Percentiles rank a stretch among this genome's conserved stretches.
Evolutionary conservation across 2,113 vertebrate species (phyloP).

Genomic region (Trogon melanurus): DNA sequence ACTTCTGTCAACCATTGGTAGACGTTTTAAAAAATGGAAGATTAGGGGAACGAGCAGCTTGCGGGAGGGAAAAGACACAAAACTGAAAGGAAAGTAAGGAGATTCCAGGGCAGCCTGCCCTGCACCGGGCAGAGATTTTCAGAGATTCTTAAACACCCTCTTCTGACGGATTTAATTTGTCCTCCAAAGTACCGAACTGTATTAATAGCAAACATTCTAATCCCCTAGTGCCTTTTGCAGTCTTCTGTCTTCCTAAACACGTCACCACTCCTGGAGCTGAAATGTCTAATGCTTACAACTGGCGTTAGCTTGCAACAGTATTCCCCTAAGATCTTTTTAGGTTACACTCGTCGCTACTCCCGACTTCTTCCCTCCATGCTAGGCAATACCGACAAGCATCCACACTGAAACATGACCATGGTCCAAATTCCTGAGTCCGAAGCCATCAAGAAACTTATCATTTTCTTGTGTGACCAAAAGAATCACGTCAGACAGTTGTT

Average conservation of each 20-base stretch:
- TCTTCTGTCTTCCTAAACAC: constrained; percentile 11
- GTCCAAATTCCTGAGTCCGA: neutral
- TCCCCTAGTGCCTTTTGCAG: neutral
- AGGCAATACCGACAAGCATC: neutral
- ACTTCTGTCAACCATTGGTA: neutral
- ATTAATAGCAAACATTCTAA: constrained; percentile 39
- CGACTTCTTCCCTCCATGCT: neutral
- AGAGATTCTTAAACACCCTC: neutral
- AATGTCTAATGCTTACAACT: neutral
- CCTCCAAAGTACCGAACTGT: neutral
- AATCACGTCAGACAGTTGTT: neutral
- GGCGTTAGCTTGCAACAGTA: neutral
- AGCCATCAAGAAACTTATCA: neutral
- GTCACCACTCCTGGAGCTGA: constrained; percentile 33
- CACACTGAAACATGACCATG: neutral
- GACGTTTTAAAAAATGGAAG: neutral
- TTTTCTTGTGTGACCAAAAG: neutral
- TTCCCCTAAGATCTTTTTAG: neutral
- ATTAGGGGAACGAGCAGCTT: neutral
- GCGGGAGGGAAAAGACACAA: neutral
- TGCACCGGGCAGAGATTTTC: neutral
- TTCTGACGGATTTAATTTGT: neutral
- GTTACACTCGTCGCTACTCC: neutral
- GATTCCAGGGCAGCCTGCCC: neutral
- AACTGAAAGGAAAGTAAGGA: neutral